Percentiles rank a stretch among this genome's conserved stretches.
phyloP scores from a whole-genome alignment of 2,797 vertebrate species.

The Rhynchotus rufescens region DNA sequence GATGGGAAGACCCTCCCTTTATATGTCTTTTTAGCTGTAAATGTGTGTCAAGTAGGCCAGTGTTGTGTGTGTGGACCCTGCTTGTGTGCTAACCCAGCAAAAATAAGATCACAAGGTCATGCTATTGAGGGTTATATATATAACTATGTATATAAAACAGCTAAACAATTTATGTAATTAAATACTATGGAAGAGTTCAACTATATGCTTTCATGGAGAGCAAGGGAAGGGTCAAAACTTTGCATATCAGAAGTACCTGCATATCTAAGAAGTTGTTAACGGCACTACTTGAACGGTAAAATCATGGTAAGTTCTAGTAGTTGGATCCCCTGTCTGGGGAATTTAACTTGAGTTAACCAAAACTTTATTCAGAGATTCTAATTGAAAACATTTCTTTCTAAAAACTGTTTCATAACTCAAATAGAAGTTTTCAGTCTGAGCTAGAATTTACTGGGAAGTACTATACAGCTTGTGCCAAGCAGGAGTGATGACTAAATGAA shows the following conservation, averaged over 20 bases:
- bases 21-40: not conserved
- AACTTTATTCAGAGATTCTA: not conserved
- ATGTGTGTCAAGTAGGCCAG: not conserved
- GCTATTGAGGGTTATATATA: not conserved
- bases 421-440: not conserved
- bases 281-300: not conserved
- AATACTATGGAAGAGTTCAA: not conserved
- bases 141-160: not conserved
- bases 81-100: not conserved
- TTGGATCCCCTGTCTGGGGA: accelerated
- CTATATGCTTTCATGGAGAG: not conserved
- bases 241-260: accelerated
- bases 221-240: not conserved
- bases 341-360: not conserved
- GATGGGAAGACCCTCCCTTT: not conserved
- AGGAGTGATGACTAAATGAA: not conserved
- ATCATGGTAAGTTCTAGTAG: not conserved
- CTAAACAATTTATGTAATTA: not conserved
- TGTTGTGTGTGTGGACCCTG: not conserved
- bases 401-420: not conserved
- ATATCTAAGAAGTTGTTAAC: not conserved
- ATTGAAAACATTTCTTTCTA: not conserved
- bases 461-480: not conserved
- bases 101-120: not conserved
- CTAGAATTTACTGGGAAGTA: not conserved